phyloP scores from a whole-genome alignment of 1,140 invertebrate species.

The Hyles vespertilio region DNA sequence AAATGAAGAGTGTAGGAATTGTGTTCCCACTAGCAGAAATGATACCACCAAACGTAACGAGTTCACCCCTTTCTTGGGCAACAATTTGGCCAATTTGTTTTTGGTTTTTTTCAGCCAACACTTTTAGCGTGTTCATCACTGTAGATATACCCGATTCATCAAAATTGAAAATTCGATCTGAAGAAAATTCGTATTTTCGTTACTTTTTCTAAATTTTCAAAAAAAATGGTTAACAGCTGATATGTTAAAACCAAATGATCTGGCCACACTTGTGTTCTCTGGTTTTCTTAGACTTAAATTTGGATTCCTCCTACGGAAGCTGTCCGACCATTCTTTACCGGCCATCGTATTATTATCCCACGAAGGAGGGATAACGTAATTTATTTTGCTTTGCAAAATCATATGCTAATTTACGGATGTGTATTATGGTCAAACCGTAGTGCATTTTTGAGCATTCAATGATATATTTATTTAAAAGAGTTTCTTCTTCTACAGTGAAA shows the following conservation, averaged over 20 bases:
- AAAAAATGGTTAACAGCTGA: constrained; percentile 40
- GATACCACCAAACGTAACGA: not conserved
- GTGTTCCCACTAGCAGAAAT: too few relatives aligned
- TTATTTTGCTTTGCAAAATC: constrained; percentile 40
- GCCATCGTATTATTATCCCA: constrained; percentile 31
- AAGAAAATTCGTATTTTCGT: constrained; percentile 13
- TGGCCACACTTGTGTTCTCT: constrained; percentile 47
- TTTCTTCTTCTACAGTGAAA: constrained; percentile 4
- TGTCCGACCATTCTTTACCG: constrained; percentile 23
- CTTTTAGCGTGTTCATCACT: not conserved
- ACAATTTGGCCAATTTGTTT: constrained; percentile 2
- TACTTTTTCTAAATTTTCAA: constrained; percentile 36
- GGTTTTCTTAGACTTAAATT: constrained; percentile 36
- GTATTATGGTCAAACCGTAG: constrained; percentile 39
- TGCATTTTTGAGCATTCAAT: constrained; percentile 32
- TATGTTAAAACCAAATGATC: constrained; percentile 52
- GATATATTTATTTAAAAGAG: too few relatives aligned
- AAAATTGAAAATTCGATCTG: constrained; percentile 26
- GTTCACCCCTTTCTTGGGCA: not conserved
- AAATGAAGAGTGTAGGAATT: constrained; percentile 34
- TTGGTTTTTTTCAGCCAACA: not conserved
- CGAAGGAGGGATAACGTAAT: constrained; percentile 24
- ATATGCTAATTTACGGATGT: constrained; percentile 41
- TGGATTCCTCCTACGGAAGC: constrained; percentile 39
- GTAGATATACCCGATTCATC: not conserved